Evolutionary conservation across 2,888 invertebrate genomes (phyloP).

Genomic region (Eristalinus sepulchralis): DNA sequence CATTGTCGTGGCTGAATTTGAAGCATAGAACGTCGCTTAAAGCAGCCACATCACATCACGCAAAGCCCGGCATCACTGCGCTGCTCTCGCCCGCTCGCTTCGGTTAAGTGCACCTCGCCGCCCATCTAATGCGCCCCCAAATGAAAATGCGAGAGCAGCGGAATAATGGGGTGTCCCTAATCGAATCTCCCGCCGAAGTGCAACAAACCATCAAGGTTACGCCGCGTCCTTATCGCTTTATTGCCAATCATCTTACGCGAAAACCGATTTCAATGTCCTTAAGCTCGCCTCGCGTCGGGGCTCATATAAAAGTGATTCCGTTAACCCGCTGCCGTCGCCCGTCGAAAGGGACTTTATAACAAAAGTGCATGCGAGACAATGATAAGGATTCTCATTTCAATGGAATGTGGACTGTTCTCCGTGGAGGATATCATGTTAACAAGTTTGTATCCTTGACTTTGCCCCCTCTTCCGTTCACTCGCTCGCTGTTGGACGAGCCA

Average conservation of each 20-base stretch:
- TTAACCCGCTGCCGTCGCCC: background rate
- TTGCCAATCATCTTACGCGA: slow-evolving; percentile 62
- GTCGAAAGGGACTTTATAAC: slow-evolving; percentile 37
- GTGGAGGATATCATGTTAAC: slow-evolving; percentile 62
- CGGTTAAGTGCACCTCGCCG: slow-evolving; percentile 24
- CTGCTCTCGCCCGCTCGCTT: background rate
- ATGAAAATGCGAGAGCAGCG: slow-evolving; percentile 3
- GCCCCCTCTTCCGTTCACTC: background rate
- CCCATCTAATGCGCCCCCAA: background rate
- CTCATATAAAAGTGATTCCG: slow-evolving; percentile 29
- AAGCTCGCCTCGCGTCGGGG: slow-evolving; percentile 16
- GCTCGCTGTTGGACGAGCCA: background rate
- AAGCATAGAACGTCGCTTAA: background rate
- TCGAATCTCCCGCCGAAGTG: slow-evolving; percentile 58
- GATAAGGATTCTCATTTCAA: slow-evolving; percentile 69
- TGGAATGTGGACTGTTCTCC: slow-evolving; percentile 62
- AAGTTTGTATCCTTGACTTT: slow-evolving; percentile 67
- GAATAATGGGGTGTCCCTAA: slow-evolving; percentile 54
- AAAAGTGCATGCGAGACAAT: slow-evolving; percentile 69
- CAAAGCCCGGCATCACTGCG: too few relatives aligned
- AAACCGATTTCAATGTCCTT: slow-evolving; percentile 39
- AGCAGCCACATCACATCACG: background rate
- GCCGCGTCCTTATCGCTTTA: slow-evolving; percentile 59
- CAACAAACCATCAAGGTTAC: slow-evolving; percentile 67
- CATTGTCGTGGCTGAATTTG: background rate